Percentiles rank a stretch among this genome's conserved stretches.
phyloP scores from a whole-genome alignment of 2,888 invertebrate species.

The Sisyra terminalis region DNA sequence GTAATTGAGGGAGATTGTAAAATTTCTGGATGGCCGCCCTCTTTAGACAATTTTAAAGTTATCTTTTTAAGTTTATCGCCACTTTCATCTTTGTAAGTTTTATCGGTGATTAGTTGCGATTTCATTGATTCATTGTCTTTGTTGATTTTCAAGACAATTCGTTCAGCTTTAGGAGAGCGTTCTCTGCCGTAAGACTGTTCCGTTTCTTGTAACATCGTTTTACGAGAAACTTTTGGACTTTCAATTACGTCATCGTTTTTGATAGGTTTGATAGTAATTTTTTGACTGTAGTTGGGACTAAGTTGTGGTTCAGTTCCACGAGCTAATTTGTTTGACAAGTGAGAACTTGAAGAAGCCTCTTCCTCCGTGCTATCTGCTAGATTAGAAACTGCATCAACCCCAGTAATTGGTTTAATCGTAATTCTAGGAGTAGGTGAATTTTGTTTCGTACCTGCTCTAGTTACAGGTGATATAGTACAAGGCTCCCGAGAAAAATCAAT shows the following conservation, averaged over 20 bases:
- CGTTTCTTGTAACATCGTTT: constrained; percentile 1
- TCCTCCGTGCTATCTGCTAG: background rate
- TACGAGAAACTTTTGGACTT: constrained; percentile 15
- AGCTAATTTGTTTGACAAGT: background rate
- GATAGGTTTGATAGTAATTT: constrained; percentile 19
- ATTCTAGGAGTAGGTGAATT: constrained; percentile 14
- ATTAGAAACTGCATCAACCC: constrained; percentile 5
- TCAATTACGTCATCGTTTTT: constrained; percentile 14
- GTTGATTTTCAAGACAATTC: constrained; percentile 48
- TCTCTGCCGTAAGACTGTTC: constrained; percentile 1
- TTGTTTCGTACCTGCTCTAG: background rate
- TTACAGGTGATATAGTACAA: background rate
- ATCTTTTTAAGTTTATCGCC: constrained; percentile 31
- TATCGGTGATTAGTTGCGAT: constrained; percentile 29
- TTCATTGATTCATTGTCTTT: constrained; percentile 38
- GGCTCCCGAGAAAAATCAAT: background rate
- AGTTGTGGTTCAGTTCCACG: constrained; percentile 9
- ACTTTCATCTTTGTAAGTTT: constrained; percentile 10
- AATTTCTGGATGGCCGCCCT: constrained; percentile 25
- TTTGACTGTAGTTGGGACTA: constrained; percentile 8
- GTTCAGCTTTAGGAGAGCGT: constrained; percentile 18
- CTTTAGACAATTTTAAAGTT: constrained; percentile 34
- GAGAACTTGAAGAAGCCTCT: background rate
- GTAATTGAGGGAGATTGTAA: constrained; percentile 12
- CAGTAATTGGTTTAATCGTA: constrained; percentile 14